Percentiles rank a stretch among this genome's conserved stretches.
Evolutionary conservation across 2,797 vertebrate genomes (phyloP).

Genomic region (Hypotaenidia okinawae): DNA sequence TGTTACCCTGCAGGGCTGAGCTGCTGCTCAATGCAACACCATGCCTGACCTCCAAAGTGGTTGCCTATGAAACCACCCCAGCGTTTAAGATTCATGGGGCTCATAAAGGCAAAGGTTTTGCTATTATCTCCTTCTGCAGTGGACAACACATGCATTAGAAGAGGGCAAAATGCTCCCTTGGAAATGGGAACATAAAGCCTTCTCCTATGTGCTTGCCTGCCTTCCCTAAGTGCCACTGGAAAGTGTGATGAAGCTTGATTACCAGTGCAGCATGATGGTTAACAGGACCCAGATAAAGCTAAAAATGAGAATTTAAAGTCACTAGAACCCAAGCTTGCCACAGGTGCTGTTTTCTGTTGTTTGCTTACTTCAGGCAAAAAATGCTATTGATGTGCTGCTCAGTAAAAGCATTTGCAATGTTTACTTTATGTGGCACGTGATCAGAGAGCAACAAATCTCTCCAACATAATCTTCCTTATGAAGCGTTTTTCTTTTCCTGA

Average conservation of each 20-base stretch:
- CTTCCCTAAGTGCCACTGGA: background rate
- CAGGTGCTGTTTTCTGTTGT: background rate
- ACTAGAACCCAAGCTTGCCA: background rate
- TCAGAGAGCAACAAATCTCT: background rate
- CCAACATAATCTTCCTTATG: background rate
- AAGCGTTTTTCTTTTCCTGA: background rate
- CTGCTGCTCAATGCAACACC: background rate
- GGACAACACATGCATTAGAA: background rate
- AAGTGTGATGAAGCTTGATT: background rate
- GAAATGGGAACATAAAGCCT: background rate
- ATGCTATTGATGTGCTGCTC: background rate
- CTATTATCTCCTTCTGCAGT: background rate
- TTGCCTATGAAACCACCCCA: background rate
- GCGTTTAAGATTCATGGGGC: background rate
- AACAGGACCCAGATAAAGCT: background rate
- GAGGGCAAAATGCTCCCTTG: background rate
- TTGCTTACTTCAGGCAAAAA: background rate
- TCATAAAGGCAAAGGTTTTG: background rate
- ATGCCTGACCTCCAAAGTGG: background rate
- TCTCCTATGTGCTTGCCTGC: background rate
- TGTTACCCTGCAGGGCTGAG: background rate
- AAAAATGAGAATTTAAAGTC: background rate
- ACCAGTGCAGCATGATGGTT: background rate
- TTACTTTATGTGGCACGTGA: background rate
- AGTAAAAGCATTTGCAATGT: conserved; percentile 28